Percentiles rank a stretch among this genome's conserved stretches.
Conservation (phyloP, 2,113 vertebrate genomes). For the Typhlomys cinereus region DNA sequence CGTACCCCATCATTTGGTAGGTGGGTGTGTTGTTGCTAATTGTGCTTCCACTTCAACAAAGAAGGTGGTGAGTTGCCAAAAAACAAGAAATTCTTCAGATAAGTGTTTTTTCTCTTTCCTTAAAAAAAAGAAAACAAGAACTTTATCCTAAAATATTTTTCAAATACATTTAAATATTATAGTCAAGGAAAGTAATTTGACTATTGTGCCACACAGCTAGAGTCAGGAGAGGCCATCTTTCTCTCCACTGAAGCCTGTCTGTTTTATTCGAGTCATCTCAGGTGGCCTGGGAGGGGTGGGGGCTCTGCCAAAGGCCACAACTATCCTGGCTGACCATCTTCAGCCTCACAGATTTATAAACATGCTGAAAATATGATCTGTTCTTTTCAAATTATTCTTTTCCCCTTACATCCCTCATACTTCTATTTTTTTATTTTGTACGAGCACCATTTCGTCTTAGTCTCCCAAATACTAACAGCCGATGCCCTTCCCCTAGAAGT, state of each 20-base stretch:
- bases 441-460: slow-evolving; percentile 36
- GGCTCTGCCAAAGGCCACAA: neutral
- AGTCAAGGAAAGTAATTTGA: slow-evolving; percentile 41
- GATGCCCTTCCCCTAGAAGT: neutral
- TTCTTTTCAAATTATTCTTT: neutral
- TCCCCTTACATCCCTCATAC: neutral
- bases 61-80: slow-evolving; percentile 50
- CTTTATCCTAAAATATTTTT: slow-evolving; percentile 57
- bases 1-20: slow-evolving; percentile 52
- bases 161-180: slow-evolving; percentile 23
- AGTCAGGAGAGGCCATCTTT: neutral
- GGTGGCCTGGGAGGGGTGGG: neutral
- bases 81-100: slow-evolving; percentile 53
- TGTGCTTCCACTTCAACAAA: slow-evolving; percentile 41
- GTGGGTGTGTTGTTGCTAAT: slow-evolving; percentile 46
- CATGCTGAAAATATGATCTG: slow-evolving; percentile 21
- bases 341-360: slow-evolving; percentile 7
- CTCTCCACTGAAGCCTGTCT: neutral
- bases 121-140: neutral
- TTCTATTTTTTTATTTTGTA: slow-evolving; percentile 18
- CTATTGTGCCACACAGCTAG: neutral
- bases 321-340: neutral
- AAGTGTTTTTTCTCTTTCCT: neutral
- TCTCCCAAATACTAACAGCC: neutral
- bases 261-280: neutral